phyloP scores from a whole-genome alignment of 2,888 invertebrate genomes.

The Metalampra italica region DNA sequence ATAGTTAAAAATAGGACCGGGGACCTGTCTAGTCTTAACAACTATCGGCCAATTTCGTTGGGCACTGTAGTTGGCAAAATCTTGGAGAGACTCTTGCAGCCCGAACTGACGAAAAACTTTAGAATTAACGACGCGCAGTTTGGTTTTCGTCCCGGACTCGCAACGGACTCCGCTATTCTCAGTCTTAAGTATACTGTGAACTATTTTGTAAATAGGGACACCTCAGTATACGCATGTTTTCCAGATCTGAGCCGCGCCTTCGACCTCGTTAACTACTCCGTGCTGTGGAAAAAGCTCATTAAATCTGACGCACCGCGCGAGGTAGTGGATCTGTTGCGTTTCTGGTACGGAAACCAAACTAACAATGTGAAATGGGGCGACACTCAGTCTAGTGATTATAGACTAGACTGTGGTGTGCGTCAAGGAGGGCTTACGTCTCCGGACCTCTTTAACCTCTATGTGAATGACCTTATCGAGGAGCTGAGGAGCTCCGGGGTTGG shows the following conservation, averaged over 20 bases:
- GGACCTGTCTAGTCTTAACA: slow-evolving; percentile 6
- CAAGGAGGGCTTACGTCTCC: slow-evolving; percentile 19
- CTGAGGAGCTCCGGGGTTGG: slow-evolving; percentile 10
- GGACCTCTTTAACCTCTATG: slow-evolving; percentile 13
- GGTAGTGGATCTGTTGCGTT: slow-evolving; percentile 12
- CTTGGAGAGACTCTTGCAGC: slow-evolving; percentile 15
- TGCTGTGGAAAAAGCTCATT: slow-evolving; percentile 16
- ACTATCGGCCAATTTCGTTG: slow-evolving; percentile 18
- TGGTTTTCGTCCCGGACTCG: slow-evolving; percentile 16
- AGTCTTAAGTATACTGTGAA: slow-evolving; percentile 13
- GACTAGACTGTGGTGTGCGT: slow-evolving; percentile 18
- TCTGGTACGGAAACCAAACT: slow-evolving; percentile 13
- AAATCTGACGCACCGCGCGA: slow-evolving; percentile 10
- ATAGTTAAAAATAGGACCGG: slow-evolving; percentile 17
- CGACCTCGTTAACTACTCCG: slow-evolving; percentile 17
- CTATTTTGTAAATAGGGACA: slow-evolving; percentile 6
- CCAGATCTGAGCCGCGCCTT: slow-evolving; percentile 17
- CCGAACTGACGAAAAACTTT: slow-evolving; percentile 5
- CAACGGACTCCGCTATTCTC: slow-evolving; percentile 16
- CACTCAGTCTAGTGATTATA: slow-evolving; percentile 12
- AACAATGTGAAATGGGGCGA: slow-evolving; percentile 13
- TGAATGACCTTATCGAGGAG: slow-evolving; percentile 11
- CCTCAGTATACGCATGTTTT: slow-evolving; percentile 14
- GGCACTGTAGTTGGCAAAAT: slow-evolving; percentile 14
- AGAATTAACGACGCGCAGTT: slow-evolving; percentile 14